Conservation (phyloP, 2,888 invertebrate species). For the Anthophora plumipes region DNA sequence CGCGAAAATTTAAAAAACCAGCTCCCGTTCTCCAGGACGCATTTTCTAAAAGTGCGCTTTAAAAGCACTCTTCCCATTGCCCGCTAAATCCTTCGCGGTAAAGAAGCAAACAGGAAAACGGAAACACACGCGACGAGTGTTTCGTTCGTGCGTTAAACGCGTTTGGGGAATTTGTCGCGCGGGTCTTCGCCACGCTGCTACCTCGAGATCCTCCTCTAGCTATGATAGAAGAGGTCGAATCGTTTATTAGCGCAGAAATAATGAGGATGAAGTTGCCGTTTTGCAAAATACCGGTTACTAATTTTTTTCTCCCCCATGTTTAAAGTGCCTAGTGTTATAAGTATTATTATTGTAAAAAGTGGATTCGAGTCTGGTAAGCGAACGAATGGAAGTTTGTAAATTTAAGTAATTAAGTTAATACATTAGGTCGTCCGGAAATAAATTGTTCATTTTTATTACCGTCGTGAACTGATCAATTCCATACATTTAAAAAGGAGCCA, state of each 20-base stretch:
- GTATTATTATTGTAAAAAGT: no score
- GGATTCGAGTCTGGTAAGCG: no score
- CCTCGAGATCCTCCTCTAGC: neutral
- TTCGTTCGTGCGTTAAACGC: slow-evolving; percentile 3
- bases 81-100: slow-evolving; percentile 25
- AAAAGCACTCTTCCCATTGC: slow-evolving; percentile 12
- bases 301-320: no score
- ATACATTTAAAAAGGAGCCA: no score
- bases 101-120: slow-evolving; percentile 27
- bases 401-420: no score
- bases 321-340: no score
- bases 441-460: no score
- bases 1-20: slow-evolving; percentile 5
- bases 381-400: no score
- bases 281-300: neutral
- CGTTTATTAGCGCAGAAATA: neutral
- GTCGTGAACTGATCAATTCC: no score
- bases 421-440: no score
- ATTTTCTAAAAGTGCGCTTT: slow-evolving; percentile 1
- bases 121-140: slow-evolving; percentile 8
- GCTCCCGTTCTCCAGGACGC: neutral
- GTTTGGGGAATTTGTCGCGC: slow-evolving; percentile 1
- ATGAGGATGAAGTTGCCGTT: neutral
- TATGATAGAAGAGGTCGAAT: neutral
- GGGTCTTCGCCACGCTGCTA: neutral